Evolutionary conservation across 2,113 vertebrate species (phyloP), one percentile per base, ranked within the genome.

Genomic region (Plecotus auritus): DNA sequence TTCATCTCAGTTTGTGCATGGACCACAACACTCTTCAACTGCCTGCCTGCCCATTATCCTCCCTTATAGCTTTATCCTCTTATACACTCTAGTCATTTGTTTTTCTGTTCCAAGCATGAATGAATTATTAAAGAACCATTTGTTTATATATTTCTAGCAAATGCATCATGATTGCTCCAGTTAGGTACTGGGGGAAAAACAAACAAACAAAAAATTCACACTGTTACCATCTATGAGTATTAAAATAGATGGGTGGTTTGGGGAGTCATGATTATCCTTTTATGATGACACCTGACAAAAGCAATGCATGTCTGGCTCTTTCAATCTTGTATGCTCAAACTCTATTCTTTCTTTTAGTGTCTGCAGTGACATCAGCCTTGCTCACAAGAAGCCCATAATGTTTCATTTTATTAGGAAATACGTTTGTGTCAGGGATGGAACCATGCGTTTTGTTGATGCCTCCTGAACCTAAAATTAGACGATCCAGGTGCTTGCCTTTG

Each of bases 101-200:
- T 70, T 74, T 85, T 88, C n/a, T 81, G 32, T 59, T 54, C 16
- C 85, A 94, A 61, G 26, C 20, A 81, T 69, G 78, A 88, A 61
- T 85, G n/a, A 28, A 72, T 93, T 81, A 85, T 88, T 93, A 73
- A 93, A 91, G 37, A 92, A 88, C 26, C 51, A 95, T 87, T 90
- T 77, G 64, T 90, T 85, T 80, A 76, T 90, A 26, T 92, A 49
- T 87, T 49, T 82, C 49, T 51, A 35, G 61, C 18, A 67, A 42
- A 23, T 37, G 5, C 11, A 37, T 80, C 66, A 51, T 51, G 32
- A 32, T 59, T 72, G 40, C 16, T 91, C 9, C n/a, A 85, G 54
- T 22, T 54, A 84, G 28, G 7, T 70, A 67, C 42, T 84, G 28
- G 47, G 30, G 11, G 2, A 2, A 74, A 47, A 28, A 88, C 17